Evolutionary conservation across 1,140 invertebrate genomes (phyloP), one percentile per base, ranked within the genome.

Genomic region (Meloidogyne chitwoodi): DNA sequence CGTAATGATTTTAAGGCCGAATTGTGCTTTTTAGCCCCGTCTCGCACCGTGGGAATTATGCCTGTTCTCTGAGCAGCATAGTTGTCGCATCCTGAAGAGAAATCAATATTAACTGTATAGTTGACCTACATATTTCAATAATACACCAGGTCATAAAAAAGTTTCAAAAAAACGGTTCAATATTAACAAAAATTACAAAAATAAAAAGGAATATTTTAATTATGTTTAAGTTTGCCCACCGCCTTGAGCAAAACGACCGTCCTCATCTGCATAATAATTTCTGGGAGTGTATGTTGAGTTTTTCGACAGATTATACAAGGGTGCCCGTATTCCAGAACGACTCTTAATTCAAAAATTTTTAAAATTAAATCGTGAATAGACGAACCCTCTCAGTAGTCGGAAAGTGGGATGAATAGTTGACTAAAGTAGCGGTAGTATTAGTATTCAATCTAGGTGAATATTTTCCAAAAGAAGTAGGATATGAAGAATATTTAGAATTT

Each of bases 1-100:
- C 71, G 71, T 73, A 73, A 73, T 56, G 56, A 56, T 73, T 73
- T 73, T 73, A 73, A 63, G 56, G 56, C 56, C 71, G 71, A 73
- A 22, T 73, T 73, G 71, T 63, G 27, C 56, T 73, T 73, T 73
- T 61, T 73, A 29, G 24, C 71, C 71, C 64, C 71, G 14, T 73
- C 71, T 63, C 48, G 48, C 48, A 56, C 48, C 48, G 48, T 56
- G 48, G 16, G 48, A 56, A 56, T 56, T 56, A 8, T n/a, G 48
- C 48, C 48, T 56, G 48, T 56, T 5, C 48, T 19, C 5, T 56
- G 48, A n/a, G 19, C 48, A 56, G 19, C 48, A 56, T 56, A 56
- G 4, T n/a, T 19, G n/a, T 56, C 10, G 48, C 5, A 56, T n/a
- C 19, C 48, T 56, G 19, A n/a, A 56, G n/a, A 56, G 4, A 56